Base-by-base conservation (phyloP, 1,140 invertebrate genomes). In the Medauroidea extradentata region DNA sequence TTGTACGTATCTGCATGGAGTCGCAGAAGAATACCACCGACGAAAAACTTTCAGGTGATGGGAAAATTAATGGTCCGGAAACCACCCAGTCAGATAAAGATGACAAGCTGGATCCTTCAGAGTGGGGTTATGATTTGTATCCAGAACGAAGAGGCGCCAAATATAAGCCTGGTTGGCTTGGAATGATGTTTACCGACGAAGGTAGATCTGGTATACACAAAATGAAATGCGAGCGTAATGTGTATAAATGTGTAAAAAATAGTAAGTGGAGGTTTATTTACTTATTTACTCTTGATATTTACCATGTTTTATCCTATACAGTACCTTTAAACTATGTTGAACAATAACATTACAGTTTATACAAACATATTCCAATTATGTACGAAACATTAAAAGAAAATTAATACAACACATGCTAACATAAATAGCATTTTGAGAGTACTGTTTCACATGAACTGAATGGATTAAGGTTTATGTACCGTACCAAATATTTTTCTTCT, bases 141-240 rank as follows among this genome's bases (percentile, higher is more conserved):
- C 93, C 93, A 7, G 88, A 94, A 74, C 81, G 93, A 65, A 81
- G 81, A 67, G 85, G 85, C 11, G 70, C 66, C 49, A 75, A 78
- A 53, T 81, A 75, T 70, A 79, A 80, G 55, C 77, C 78, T 4
- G 80, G 71, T 66, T 78, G 82, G 71, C 73, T 71, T 21, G 78
- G 81, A 44, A 74, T 83, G 39, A 53, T 90, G 2, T 67, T 84
- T 41, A 78, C 82, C 2, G 71, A 79, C 27, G 83, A 88, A 74
- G 87, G 86, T 63, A 73, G 79, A 67, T 84, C 89, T 72, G 78
- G 77, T 48, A 71, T 86, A 4, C 80, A 89, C 41, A 90, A 86
- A 73, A 75, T 85, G 2, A 89, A 86, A 71, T 96, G 93, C 72
- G 90, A 94, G 78, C 73, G 82, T 64, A 90, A 88, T 73, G 89